Percentiles rank a stretch among this genome's conserved stretches.
These are phyloP conservation scores for Morpho helenor DNA, from an alignment of 2,888 invertebrate genomes.

Conservation along the genomic window DNA sequence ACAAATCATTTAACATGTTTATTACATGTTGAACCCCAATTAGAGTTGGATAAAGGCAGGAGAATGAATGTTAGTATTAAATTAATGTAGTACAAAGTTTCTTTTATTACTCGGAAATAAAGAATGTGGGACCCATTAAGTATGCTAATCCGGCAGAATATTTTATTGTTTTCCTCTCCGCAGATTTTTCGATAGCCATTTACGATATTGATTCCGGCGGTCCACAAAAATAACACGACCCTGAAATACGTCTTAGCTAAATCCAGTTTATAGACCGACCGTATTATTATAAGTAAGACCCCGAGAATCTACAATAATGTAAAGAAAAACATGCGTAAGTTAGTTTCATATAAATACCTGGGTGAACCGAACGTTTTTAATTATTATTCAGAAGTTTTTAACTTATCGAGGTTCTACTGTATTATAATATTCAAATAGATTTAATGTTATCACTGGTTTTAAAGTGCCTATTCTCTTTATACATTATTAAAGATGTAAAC, in stretches of 20 bases:
- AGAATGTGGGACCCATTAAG: conserved; percentile 16
- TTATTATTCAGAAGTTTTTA: too few species aligned
- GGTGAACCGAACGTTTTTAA: too few species aligned
- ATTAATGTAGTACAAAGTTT: too few species aligned
- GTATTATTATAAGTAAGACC: neutral
- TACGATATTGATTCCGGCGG: conserved; percentile 19
- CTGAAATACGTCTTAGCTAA: conserved; percentile 15
- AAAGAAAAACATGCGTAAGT: too few species aligned
- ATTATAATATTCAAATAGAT: neutral
- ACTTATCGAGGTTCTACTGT: too few species aligned
- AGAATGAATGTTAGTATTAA: too few species aligned
- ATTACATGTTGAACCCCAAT: too few species aligned
- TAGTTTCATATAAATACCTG: neutral
- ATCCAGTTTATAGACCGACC: conserved; percentile 15
- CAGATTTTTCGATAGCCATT: conserved; percentile 23
- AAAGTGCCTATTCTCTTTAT: neutral
- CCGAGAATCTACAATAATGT: too few species aligned
- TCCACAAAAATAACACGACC: conserved; percentile 21
- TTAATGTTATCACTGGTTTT: neutral
- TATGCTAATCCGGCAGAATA: conserved; percentile 19
- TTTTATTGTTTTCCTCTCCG: conserved; percentile 21
- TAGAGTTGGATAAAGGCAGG: too few species aligned
- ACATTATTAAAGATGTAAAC: neutral
- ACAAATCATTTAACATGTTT: too few species aligned
- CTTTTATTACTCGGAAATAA: too few species aligned